Conservation (phyloP, 2,797 vertebrate species). For the Chiroxiphia lanceolata region DNA sequence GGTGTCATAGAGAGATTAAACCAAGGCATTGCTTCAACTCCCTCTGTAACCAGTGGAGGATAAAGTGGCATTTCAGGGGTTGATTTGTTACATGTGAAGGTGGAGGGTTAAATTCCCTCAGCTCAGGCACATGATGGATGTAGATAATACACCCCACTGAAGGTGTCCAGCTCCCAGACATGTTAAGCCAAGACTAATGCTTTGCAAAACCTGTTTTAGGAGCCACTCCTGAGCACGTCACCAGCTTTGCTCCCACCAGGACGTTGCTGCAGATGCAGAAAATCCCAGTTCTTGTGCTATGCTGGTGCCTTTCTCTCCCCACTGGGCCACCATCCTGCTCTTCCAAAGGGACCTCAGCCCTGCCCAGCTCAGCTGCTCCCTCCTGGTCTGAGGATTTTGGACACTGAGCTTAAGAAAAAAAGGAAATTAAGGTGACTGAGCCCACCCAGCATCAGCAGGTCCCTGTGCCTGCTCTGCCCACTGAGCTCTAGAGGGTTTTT, state of each 20-base stretch:
- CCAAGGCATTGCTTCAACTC: not conserved
- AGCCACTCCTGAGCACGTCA: not conserved
- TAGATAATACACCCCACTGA: not conserved
- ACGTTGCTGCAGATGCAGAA: rapidly evolving
- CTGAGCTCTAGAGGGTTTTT: not conserved
- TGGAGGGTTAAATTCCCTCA: not conserved
- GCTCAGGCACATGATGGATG: not conserved
- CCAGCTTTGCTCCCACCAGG: not conserved
- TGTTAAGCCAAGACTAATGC: not conserved
- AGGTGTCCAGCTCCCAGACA: not conserved
- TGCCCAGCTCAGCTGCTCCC: not conserved
- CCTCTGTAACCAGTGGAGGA: not conserved
- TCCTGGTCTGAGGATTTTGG: not conserved
- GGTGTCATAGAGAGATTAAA: rapidly evolving
- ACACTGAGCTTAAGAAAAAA: not conserved
- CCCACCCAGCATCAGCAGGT: not conserved
- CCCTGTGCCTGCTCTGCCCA: not conserved
- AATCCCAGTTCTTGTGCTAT: not conserved
- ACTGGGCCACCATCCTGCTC: not conserved
- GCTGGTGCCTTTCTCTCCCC: not conserved
- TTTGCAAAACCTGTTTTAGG: not conserved
- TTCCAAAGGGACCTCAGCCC: not conserved
- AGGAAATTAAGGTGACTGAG: not conserved
- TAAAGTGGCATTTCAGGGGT: not conserved
- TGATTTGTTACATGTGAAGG: not conserved